These are phyloP conservation scores for Atrina japonica DNA, from an alignment of 2,888 invertebrate species.

Conservation along the genomic window DNA sequence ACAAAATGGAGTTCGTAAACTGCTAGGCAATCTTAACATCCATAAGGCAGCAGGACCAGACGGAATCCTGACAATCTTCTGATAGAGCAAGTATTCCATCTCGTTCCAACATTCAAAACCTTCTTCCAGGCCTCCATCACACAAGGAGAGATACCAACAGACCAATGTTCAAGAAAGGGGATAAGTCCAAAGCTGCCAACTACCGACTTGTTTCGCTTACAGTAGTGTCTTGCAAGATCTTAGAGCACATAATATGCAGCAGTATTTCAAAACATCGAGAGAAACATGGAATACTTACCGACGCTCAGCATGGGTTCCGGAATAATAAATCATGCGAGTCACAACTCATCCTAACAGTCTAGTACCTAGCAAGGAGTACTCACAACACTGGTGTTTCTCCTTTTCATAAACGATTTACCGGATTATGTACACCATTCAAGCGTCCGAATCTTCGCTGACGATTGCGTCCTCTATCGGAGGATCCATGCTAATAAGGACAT, in stretches of 20 bases:
- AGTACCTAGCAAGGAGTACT: background rate
- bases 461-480: too few relatives aligned
- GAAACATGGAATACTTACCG: background rate
- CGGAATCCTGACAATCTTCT: too few relatives aligned
- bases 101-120: background rate
- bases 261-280: background rate
- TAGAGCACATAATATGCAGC: background rate
- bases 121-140: background rate
- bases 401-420: too few relatives aligned
- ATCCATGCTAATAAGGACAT: too few relatives aligned
- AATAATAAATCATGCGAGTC: background rate
- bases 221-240: too few relatives aligned
- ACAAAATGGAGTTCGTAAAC: slow-evolving; percentile 4
- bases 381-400: too few relatives aligned
- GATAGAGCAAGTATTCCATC: too few relatives aligned
- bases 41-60: slow-evolving; percentile 4
- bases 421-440: too few relatives aligned
- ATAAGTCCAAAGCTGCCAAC: background rate
- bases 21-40: background rate
- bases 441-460: too few relatives aligned
- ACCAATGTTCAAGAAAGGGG: background rate
- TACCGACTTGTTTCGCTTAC: background rate
- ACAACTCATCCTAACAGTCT: background rate
- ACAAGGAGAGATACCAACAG: background rate
- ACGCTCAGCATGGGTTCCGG: background rate